A percentile compares a stretch with the other conserved stretches of the same genome.
phyloP scores from a whole-genome alignment of 2,797 vertebrate species.

The Leuciscus waleckii region DNA sequence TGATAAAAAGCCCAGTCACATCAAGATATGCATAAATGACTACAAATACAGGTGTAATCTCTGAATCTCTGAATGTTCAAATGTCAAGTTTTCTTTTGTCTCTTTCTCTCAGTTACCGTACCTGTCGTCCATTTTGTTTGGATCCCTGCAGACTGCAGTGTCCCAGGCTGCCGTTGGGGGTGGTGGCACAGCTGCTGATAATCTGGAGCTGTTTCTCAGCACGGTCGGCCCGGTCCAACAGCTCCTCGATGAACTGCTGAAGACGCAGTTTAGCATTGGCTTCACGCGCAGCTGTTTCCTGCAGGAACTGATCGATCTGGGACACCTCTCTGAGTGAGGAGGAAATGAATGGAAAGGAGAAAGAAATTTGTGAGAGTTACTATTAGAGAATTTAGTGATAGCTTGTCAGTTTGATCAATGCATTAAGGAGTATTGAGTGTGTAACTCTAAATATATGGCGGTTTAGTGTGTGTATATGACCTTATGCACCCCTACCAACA shows the following conservation, averaged over 20 bases:
- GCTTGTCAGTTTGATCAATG: background rate
- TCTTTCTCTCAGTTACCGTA: conserved; percentile 44
- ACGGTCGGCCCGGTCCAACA: conserved; percentile 94
- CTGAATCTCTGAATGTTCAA: background rate
- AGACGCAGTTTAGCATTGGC: conserved; percentile 96
- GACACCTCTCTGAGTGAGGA: conserved; percentile 88
- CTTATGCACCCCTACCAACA: background rate
- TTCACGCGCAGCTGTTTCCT: conserved; percentile 95
- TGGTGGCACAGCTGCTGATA: conserved; percentile 97
- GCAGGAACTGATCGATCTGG: conserved; percentile 97
- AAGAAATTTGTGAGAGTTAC: background rate
- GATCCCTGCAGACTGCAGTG: conserved; percentile 86
- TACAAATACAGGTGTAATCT: background rate
- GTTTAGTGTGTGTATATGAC: background rate
- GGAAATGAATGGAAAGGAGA: background rate
- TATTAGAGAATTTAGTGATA: background rate
- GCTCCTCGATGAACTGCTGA: conserved; percentile 99
- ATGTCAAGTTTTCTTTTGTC: background rate
- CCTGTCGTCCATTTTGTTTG: conserved; percentile 83
- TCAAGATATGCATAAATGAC: background rate
- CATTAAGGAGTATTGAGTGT: background rate
- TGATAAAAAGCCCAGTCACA: background rate
- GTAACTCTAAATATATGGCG: background rate
- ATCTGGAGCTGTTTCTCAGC: conserved; percentile 97
- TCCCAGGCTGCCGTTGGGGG: conserved; percentile 92